A percentile compares a stretch with the other conserved stretches of the same genome.
These are phyloP conservation scores for Stomorhina lunata DNA, from an alignment of 2,888 invertebrate genomes.

Conservation along the genomic window DNA sequence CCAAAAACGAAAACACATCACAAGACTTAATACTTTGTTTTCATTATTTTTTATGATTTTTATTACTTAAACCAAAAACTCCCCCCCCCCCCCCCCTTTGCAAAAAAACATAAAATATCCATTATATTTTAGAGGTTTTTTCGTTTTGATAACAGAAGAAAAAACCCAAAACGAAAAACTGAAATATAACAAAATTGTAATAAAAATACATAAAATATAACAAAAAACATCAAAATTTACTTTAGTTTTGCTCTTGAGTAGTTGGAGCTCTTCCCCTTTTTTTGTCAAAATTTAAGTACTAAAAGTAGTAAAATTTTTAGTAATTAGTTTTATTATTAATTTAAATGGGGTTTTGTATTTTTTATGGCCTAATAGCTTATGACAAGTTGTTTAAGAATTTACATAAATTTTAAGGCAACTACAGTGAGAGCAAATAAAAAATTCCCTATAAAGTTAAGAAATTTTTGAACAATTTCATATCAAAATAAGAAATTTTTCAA, in stretches of 20 bases:
- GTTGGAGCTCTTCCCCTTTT: neutral
- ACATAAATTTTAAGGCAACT: conserved; percentile 23
- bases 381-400: conserved; percentile 33
- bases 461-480: no score
- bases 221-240: conserved; percentile 24
- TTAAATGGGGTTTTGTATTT: conserved; percentile 26
- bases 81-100: neutral
- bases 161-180: neutral
- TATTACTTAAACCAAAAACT: conserved; percentile 27
- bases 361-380: neutral
- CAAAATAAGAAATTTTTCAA: no score
- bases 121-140: conserved; percentile 45
- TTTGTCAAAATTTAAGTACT: neutral
- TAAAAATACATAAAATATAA: neutral
- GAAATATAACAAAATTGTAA: neutral
- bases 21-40: conserved; percentile 59
- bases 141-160: no score
- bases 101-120: conserved; percentile 58
- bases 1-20: neutral
- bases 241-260: neutral
- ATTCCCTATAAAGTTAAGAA: no score
- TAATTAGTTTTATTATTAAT: conserved; percentile 46
- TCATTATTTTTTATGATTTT: conserved; percentile 64
- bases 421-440: no score
- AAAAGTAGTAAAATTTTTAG: neutral